Percentiles rank a stretch among this genome's conserved stretches.
Conservation (phyloP, 2,797 vertebrate species). For the Parambassis ranga region DNA sequence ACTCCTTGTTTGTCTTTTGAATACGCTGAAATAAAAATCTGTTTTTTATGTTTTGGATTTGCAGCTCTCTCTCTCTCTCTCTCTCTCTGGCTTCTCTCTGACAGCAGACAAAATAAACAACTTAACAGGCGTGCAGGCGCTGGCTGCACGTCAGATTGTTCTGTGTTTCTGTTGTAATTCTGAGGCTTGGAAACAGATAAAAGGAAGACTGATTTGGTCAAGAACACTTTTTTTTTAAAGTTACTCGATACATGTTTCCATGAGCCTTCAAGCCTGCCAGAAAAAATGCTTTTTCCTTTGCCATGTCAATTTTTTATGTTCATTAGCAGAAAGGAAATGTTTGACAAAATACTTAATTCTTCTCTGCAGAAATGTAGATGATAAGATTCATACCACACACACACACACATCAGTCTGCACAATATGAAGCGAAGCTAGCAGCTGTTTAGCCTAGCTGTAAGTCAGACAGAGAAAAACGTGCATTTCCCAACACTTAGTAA, state of each 20-base stretch:
- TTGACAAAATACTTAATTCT: not conserved
- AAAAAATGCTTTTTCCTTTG: constrained; percentile 17
- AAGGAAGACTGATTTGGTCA: constrained; percentile 57
- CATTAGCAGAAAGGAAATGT: not conserved
- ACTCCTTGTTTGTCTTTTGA: constrained; percentile 74
- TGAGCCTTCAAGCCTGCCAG: constrained; percentile 6
- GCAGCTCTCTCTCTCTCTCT: constrained; percentile 2
- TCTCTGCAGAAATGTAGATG: not conserved
- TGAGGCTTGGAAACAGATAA: constrained; percentile 67
- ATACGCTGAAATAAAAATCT: constrained; percentile 59
- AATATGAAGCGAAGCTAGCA: not conserved
- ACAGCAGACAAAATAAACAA: constrained; percentile 83
- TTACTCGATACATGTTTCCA: constrained; percentile 52
- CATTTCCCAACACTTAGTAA: no score
- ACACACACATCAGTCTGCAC: not conserved
- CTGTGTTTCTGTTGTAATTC: constrained; percentile 72
- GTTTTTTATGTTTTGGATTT: constrained; percentile 8
- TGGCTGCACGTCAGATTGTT: constrained; percentile 53
- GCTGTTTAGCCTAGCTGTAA: not conserved
- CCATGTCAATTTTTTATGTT: constrained; percentile 8
- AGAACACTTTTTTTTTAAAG: constrained; percentile 51
- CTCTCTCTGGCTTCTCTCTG: constrained; percentile 34
- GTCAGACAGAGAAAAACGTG: not conserved
- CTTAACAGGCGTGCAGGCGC: constrained; percentile 63
- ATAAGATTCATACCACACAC: not conserved